A percentile compares a stretch with the other conserved stretches of the same genome.
Evolutionary conservation across 1,140 invertebrate species (phyloP).

Genomic region (Orussus abietinus): DNA sequence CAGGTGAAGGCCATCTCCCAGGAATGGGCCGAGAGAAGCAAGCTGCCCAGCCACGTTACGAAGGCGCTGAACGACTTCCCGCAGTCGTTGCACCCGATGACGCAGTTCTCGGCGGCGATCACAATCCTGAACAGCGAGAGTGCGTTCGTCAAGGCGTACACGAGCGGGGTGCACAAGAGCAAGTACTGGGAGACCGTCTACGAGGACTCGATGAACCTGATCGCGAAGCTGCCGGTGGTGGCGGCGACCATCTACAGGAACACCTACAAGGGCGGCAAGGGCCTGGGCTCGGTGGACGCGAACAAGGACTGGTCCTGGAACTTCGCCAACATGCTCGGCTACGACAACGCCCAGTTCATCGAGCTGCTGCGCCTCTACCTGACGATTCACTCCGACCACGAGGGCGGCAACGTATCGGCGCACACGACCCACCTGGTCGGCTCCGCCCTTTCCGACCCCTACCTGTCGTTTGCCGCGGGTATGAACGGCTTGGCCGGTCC

Average conservation of each 20-base stretch:
- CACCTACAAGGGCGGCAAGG: slow-evolving; percentile 69
- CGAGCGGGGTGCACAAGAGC: slow-evolving; percentile 76
- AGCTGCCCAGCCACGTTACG: slow-evolving; percentile 88
- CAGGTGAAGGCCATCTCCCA: slow-evolving; percentile 81
- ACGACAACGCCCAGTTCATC: slow-evolving; percentile 79
- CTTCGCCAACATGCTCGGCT: slow-evolving; percentile 90
- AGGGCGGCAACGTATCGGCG: slow-evolving; percentile 94
- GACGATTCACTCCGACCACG: slow-evolving; percentile 95
- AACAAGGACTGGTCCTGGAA: slow-evolving; percentile 93
- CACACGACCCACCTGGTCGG: slow-evolving; percentile 94
- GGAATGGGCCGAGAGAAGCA: slow-evolving; percentile 88
- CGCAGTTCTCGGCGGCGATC: slow-evolving; percentile 90
- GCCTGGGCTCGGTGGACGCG: slow-evolving; percentile 82
- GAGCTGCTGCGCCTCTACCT: slow-evolving; percentile 94
- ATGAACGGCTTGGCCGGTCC: slow-evolving; percentile 95
- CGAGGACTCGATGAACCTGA: slow-evolving; percentile 94
- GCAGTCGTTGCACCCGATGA: slow-evolving; percentile 91
- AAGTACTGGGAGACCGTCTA: slow-evolving; percentile 90
- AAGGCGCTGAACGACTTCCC: slow-evolving; percentile 95
- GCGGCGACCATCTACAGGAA: slow-evolving; percentile 87
- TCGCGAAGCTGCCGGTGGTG: slow-evolving; percentile 92
- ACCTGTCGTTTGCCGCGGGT: slow-evolving; percentile 89
- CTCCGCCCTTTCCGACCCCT: slow-evolving; percentile 92
- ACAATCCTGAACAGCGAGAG: slow-evolving; percentile 91
- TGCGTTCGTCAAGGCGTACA: slow-evolving; percentile 90